Evolutionary conservation across 1,140 invertebrate genomes (phyloP).

Genomic region (Heterodera carotae): DNA sequence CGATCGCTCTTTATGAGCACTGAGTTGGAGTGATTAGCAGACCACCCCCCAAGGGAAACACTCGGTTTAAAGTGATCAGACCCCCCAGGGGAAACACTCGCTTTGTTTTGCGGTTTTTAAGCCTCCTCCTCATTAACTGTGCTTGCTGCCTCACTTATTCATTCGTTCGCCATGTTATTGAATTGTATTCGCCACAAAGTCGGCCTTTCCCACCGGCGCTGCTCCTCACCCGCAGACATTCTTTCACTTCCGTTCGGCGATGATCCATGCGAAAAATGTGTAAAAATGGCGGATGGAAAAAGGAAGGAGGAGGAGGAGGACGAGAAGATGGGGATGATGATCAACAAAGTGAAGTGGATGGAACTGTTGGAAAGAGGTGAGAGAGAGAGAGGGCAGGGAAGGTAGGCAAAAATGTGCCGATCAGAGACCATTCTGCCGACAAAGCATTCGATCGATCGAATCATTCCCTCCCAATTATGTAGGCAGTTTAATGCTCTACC

Average conservation of each 20-base stretch:
- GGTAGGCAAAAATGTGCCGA: too few species aligned
- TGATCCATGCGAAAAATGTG: conserved; percentile 21
- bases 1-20: too few species aligned
- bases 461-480: too few species aligned
- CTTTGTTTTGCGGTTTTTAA: neutral
- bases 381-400: neutral
- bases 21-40: neutral
- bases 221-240: conserved; percentile 13
- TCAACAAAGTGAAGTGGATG: neutral
- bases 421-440: too few species aligned
- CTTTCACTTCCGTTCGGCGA: conserved; percentile 28
- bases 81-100: neutral
- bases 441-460: too few species aligned
- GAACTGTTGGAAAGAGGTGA: conserved; percentile 12
- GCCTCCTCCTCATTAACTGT: neutral
- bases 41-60: neutral
- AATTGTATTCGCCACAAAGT: conserved; percentile 25
- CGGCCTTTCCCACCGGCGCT: conserved; percentile 4
- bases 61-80: neutral
- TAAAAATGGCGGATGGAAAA: conserved; percentile 13
- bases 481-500: too few species aligned
- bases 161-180: conserved; percentile 11
- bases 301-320: neutral
- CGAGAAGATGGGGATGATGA: neutral
- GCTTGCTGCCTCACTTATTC: neutral